Evolutionary conservation across 2,113 vertebrate species (phyloP).

Genomic region (Salvelinus sp.): DNA sequence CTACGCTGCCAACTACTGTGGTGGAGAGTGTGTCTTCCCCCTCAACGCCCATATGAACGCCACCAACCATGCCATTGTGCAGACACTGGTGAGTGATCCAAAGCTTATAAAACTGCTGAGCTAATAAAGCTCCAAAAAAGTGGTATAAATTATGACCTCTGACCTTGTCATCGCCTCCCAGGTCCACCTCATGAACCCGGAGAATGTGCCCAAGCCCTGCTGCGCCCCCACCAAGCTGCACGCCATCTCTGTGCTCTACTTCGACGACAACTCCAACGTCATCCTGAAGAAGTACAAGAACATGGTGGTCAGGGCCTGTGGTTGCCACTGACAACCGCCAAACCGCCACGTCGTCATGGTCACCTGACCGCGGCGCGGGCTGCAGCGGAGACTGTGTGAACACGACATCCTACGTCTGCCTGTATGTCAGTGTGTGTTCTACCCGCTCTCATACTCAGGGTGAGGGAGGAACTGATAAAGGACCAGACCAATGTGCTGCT

Average conservation of each 20-base stretch:
- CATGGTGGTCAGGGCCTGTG: slow-evolving; percentile 96
- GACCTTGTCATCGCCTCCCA: slow-evolving; percentile 43
- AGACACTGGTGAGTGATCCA: slow-evolving; percentile 86
- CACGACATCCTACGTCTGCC: slow-evolving; percentile 18
- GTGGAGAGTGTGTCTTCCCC: slow-evolving; percentile 96
- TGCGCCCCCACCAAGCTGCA: slow-evolving; percentile 96
- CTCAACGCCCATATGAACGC: slow-evolving; percentile 98
- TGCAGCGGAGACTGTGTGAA: too few relatives aligned
- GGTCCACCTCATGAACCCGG: slow-evolving; percentile 99
- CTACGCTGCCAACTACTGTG: slow-evolving; percentile 97
- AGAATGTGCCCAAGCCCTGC: slow-evolving; percentile 95
- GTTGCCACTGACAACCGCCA: slow-evolving; percentile 85
- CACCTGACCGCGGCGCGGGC: background rate
- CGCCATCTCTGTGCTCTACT: slow-evolving; percentile 97
- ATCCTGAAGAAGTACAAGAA: slow-evolving; percentile 99
- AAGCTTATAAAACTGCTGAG: slow-evolving; percentile 86
- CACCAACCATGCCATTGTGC: slow-evolving; percentile 97
- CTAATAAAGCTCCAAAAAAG: too few relatives aligned
- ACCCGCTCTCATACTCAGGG: slow-evolving; percentile 31
- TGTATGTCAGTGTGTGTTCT: slow-evolving; percentile 23
- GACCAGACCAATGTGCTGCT: slow-evolving; percentile 60
- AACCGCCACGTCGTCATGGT: background rate
- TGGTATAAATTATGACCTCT: background rate
- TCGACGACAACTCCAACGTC: slow-evolving; percentile 97
- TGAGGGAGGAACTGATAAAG: slow-evolving; percentile 35